These are phyloP conservation scores for Drosophila bipectinata DNA, from an alignment of 1,140 invertebrate species.

Conservation along the genomic window DNA sequence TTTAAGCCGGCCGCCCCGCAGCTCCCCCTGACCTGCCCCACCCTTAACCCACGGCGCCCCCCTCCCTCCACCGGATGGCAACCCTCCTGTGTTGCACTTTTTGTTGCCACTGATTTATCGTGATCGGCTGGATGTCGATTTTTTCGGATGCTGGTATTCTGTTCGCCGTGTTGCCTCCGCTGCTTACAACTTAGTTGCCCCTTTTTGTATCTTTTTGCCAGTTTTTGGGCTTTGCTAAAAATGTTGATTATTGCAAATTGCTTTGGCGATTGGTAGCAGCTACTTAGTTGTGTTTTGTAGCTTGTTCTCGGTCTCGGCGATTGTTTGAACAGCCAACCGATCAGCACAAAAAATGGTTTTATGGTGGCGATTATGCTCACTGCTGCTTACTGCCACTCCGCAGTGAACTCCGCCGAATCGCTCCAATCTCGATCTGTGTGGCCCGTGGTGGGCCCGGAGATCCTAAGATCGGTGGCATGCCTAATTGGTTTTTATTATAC, in stretches of 20 bases:
- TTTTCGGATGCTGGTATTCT: constrained; percentile 53
- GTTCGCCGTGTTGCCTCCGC: constrained; percentile 30
- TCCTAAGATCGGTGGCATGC: constrained; percentile 65
- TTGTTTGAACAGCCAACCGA: constrained; percentile 70
- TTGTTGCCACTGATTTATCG: constrained; percentile 78
- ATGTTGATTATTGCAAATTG: constrained; percentile 82
- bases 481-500: constrained; percentile 72
- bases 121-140: constrained; percentile 77
- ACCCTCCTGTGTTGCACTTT: constrained; percentile 27
- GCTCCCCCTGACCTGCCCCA: neutral
- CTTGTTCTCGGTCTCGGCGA: constrained; percentile 76
- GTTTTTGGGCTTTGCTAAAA: constrained; percentile 63
- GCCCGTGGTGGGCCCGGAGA: constrained; percentile 13
- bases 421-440: constrained; percentile 46
- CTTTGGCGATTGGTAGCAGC: constrained; percentile 81
- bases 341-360: constrained; percentile 45
- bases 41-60: neutral
- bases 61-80: constrained; percentile 1
- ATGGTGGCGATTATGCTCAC: constrained; percentile 57
- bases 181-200: constrained; percentile 65
- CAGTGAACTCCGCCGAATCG: neutral
- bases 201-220: constrained; percentile 24
- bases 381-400: constrained; percentile 1
- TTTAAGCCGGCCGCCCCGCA: constrained; percentile 39
- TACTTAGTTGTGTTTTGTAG: constrained; percentile 76